Evolutionary conservation across 2,888 invertebrate species (phyloP).

Genomic region (Parasteatoda lunata): DNA sequence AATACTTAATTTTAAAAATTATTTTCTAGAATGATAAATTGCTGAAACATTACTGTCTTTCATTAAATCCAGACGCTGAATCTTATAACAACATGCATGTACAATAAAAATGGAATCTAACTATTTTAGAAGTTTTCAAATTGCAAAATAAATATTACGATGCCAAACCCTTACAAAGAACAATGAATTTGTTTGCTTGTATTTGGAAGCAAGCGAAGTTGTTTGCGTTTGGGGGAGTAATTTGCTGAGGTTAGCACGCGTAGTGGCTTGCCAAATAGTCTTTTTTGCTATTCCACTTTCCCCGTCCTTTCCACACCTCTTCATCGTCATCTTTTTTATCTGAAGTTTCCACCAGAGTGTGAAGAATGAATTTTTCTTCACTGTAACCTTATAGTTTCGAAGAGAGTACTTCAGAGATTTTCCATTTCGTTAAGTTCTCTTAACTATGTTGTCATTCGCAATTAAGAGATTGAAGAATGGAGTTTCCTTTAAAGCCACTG

Average conservation of each 20-base stretch:
- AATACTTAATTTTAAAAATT: too few species aligned
- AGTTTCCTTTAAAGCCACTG: background rate
- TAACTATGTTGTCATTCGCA: slow-evolving; percentile 5
- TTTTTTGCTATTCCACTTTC: slow-evolving; percentile 18
- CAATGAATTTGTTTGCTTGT: slow-evolving; percentile 64
- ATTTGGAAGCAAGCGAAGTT: slow-evolving; percentile 48
- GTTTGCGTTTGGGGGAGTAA: slow-evolving; percentile 66
- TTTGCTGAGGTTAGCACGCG: slow-evolving; percentile 61
- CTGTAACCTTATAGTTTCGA: slow-evolving; percentile 1
- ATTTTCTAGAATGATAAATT: too few species aligned
- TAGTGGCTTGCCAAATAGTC: slow-evolving; percentile 45
- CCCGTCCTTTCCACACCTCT: background rate
- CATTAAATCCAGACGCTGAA: too few species aligned
- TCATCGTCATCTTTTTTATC: slow-evolving; percentile 7
- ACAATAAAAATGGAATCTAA: too few species aligned
- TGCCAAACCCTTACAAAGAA: slow-evolving; percentile 12
- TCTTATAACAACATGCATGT: too few species aligned
- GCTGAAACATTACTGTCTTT: too few species aligned
- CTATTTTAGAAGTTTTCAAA: too few species aligned
- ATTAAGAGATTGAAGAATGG: background rate
- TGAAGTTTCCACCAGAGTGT: slow-evolving; percentile 8
- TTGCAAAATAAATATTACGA: too few species aligned
- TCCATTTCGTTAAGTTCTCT: background rate
- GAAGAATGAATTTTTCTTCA: slow-evolving; percentile 44
- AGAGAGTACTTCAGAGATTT: background rate